Percentiles rank a stretch among this genome's conserved stretches.
These are phyloP conservation scores for Acanthurus tractus DNA, from an alignment of 2,797 vertebrate species.

Conservation along the genomic window DNA sequence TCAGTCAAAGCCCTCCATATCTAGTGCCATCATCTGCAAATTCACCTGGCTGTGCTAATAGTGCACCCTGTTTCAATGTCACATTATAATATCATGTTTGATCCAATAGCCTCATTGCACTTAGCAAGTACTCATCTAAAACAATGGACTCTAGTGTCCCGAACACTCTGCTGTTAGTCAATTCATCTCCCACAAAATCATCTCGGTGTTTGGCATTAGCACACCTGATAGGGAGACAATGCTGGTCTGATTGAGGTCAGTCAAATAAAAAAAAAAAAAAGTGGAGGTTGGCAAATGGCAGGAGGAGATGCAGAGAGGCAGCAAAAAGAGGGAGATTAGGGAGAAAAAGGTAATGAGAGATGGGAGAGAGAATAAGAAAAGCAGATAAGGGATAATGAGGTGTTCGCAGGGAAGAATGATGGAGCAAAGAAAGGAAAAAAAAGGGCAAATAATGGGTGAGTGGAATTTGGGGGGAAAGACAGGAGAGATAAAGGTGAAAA, in stretches of 20 bases:
- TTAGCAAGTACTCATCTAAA: constrained; percentile 49
- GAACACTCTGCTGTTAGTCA: constrained; percentile 40
- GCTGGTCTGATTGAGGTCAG: constrained; percentile 50
- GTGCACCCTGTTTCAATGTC: constrained; percentile 47
- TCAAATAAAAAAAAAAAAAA: constrained; percentile 23
- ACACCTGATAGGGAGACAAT: constrained; percentile 39
- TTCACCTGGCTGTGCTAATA: constrained; percentile 54
- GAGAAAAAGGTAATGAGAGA: constrained; percentile 55
- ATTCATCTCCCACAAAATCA: constrained; percentile 28
- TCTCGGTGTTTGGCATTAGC: background rate
- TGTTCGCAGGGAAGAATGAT: constrained; percentile 59
- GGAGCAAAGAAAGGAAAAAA: constrained; percentile 48
- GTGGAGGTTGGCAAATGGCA: constrained; percentile 54
- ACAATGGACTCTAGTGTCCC: constrained; percentile 48
- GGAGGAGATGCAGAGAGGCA: constrained; percentile 54
- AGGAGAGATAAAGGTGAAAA: constrained; percentile 65
- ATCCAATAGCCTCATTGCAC: constrained; percentile 49
- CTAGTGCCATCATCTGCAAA: constrained; percentile 58
- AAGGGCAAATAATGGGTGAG: constrained; percentile 53
- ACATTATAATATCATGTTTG: constrained; percentile 57
- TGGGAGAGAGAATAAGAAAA: constrained; percentile 63
- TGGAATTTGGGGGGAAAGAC: constrained; percentile 57
- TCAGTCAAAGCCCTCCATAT: constrained; percentile 42
- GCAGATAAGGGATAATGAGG: constrained; percentile 79
- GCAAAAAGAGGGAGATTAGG: constrained; percentile 52